Evolutionary conservation across 2,888 invertebrate genomes (phyloP).

Genomic region (Camptogramma bilineatum): DNA sequence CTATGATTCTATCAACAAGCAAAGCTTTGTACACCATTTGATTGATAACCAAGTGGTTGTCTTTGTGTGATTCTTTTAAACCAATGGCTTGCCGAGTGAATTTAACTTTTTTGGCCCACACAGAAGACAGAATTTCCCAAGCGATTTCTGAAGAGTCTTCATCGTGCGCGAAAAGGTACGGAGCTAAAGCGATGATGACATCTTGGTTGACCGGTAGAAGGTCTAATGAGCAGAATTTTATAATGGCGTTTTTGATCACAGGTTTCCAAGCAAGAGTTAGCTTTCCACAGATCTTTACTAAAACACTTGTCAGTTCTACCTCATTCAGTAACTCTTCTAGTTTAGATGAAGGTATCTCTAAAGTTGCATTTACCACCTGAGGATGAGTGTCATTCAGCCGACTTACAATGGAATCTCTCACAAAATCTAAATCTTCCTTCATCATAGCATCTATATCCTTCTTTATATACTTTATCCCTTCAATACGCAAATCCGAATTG

Average conservation of each 20-base stretch:
- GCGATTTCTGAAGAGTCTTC: constrained; percentile 60
- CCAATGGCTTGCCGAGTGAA: constrained; percentile 52
- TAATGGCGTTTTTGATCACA: constrained; percentile 70
- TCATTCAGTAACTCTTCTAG: constrained; percentile 75
- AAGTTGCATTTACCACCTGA: constrained; percentile 85
- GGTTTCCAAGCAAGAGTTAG: constrained; percentile 68
- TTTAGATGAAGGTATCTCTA: constrained; percentile 73
- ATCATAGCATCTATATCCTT: constrained; percentile 80
- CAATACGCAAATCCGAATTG: constrained; percentile 86
- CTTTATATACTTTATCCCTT: constrained; percentile 88
- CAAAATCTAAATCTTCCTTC: constrained; percentile 84
- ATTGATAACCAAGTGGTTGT: constrained; percentile 58
- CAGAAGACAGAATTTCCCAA: constrained; percentile 66
- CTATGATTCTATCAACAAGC: constrained; percentile 58
- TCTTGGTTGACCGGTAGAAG: constrained; percentile 81
- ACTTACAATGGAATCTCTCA: constrained; percentile 87
- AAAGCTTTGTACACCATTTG: constrained; percentile 51
- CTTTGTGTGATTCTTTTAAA: constrained; percentile 45
- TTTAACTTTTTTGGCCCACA: constrained; percentile 70
- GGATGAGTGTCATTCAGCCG: constrained; percentile 89
- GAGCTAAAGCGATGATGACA: constrained; percentile 85
- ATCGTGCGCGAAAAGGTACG: constrained; percentile 86
- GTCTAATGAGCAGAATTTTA: constrained; percentile 76
- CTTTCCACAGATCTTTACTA: constrained; percentile 83
- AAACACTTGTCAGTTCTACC: constrained; percentile 72